Evolutionary conservation across 2,888 invertebrate species (phyloP).

Genomic region (Clivina fossor): DNA sequence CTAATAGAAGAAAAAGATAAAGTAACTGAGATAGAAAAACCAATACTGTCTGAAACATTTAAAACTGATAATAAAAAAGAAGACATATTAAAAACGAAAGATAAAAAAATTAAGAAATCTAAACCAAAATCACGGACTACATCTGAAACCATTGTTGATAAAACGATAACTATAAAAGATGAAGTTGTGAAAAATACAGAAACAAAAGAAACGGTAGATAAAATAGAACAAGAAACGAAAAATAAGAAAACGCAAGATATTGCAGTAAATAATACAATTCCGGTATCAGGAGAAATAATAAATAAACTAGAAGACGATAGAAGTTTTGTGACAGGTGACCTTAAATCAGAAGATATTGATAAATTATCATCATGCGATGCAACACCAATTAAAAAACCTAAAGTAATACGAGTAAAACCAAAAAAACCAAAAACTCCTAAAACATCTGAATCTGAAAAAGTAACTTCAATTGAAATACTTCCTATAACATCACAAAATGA

Average conservation of each 20-base stretch:
- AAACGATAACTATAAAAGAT: slow-evolving; percentile 48
- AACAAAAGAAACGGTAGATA: slow-evolving; percentile 40
- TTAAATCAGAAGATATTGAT: slow-evolving; percentile 6
- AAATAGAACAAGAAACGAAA: slow-evolving; percentile 16
- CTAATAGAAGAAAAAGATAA: too few species aligned
- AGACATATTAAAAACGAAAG: too few species aligned
- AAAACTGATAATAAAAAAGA: too few species aligned
- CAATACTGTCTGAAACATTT: too few species aligned
- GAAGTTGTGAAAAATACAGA: slow-evolving; percentile 45
- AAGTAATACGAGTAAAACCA: slow-evolving; percentile 7
- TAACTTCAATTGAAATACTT: too few species aligned
- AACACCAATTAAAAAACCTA: slow-evolving; percentile 1
- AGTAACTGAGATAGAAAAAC: too few species aligned
- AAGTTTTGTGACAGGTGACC: too few species aligned
- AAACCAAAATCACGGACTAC: slow-evolving; percentile 5
- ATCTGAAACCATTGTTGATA: slow-evolving; percentile 50
- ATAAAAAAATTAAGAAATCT: slow-evolving; percentile 26
- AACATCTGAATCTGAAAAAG: slow-evolving; percentile 14
- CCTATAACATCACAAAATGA: too few species aligned
- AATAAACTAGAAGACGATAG: slow-evolving; percentile 17
- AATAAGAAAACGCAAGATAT: slow-evolving; percentile 42
- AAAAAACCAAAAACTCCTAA: slow-evolving; percentile 11
- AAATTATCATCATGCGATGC: too few species aligned
- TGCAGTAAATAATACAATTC: too few species aligned
- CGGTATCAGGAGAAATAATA: too few species aligned